Base-by-base conservation (phyloP, 2,113 vertebrate genomes). In the Dolichallabes microphthalmus region DNA sequence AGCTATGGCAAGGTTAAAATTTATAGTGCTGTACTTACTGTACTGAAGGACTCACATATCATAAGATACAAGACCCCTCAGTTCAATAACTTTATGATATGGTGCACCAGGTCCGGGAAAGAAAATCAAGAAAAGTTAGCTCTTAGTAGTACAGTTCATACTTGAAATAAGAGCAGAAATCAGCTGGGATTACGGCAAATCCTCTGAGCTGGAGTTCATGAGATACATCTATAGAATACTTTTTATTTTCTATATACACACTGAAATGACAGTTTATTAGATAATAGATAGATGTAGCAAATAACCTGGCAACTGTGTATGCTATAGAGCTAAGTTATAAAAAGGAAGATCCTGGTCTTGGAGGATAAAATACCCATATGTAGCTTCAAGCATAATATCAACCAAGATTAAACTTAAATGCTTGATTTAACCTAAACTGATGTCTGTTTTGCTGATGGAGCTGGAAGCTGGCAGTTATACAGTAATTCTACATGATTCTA, bases 81-180 rank as follows among this genome's bases (percentile, higher is more conserved):
- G 63, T 82, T 88, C 73, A 89, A 82, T 88, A 83, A 78, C 79
- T 50, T 50, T 35, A 30, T 76, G 53, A 75, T 75, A 45, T 68
- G 58, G 52, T 19, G 50, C 9, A 14, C 0, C 81, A 89, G 78
- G 80, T 68, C 32, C 60, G 87, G 88, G 82, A 82, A 86, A 69
- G 83, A 87, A 85, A 60, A 74, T 52, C 81, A 74, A 50, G 39
- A 20, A 45, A n/a, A 50, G 22, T 5, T 74, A 5, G 3, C 6
- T n/a, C 50, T 50, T 39, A 12, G 6, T 20, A 14, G 7, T 39
- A 19, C 19, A 39, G 39, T 25, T 12, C 11, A 25, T 73, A 50
- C 25, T 45, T 73, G 35, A 73, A 73, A 50, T 50, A 14, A 25
- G 20, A 71, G 19, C 45, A 8, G 0, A 71, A 22, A 17, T 45